Percentiles rank a stretch among this genome's conserved stretches.
Conservation (phyloP, 2,888 invertebrate genomes). For the Blastobasis lacticolella region DNA sequence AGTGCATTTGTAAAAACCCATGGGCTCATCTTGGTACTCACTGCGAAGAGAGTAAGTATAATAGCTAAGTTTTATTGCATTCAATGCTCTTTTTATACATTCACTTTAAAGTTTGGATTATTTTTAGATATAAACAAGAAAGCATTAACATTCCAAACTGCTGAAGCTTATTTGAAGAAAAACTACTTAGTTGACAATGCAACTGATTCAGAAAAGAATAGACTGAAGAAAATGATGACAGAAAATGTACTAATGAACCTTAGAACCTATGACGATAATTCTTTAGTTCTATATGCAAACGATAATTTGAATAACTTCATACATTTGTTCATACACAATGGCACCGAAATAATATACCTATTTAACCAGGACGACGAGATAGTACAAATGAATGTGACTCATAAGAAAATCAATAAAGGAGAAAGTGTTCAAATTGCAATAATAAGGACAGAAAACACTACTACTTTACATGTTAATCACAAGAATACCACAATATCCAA, state of each 20-base stretch:
- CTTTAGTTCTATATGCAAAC: constrained; percentile 91
- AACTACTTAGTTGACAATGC: constrained; percentile 82
- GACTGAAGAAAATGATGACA: constrained; percentile 82
- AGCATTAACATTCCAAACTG: constrained; percentile 89
- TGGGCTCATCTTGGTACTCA: constrained; percentile 94
- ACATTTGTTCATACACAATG: constrained; percentile 87
- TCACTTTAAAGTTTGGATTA: neutral
- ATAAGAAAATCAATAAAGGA: constrained; percentile 84
- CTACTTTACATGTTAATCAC: constrained; percentile 88
- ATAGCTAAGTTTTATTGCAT: neutral
- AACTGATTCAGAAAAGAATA: constrained; percentile 76
- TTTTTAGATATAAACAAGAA: constrained; percentile 90
- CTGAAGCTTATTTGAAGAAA: constrained; percentile 85
- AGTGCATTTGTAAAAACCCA: constrained; percentile 92
- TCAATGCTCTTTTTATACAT: neutral
- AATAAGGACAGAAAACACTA: constrained; percentile 79
- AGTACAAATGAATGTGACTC: constrained; percentile 83
- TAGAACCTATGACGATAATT: constrained; percentile 87
- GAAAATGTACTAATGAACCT: constrained; percentile 91
- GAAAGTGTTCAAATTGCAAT: constrained; percentile 93
- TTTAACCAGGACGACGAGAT: constrained; percentile 89
- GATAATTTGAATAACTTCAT: constrained; percentile 95
- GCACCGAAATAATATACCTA: constrained; percentile 85
- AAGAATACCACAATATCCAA: constrained; percentile 80
- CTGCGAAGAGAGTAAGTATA: constrained; percentile 90